A percentile compares a stretch with the other conserved stretches of the same genome.
phyloP scores from a whole-genome alignment of 2,797 vertebrate genomes.

The Myotis vivesi region DNA sequence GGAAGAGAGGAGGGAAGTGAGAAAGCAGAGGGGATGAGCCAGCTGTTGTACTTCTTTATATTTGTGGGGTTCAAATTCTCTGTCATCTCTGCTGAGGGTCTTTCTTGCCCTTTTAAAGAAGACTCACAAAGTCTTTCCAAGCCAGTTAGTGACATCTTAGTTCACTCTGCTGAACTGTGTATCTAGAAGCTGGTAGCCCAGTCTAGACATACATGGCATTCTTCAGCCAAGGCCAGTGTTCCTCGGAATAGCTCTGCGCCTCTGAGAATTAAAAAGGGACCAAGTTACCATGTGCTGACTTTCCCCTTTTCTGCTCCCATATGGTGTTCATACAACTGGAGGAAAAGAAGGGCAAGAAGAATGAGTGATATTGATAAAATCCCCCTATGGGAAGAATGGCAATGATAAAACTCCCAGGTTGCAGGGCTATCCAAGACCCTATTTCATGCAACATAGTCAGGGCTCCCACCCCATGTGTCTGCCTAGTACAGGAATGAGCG shows the following conservation, averaged over 20 bases:
- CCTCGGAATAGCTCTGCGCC: neutral
- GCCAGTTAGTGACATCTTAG: neutral
- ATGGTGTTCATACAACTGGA: neutral
- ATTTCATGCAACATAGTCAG: neutral
- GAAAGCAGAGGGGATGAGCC: neutral
- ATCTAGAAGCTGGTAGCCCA: neutral
- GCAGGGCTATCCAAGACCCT: neutral
- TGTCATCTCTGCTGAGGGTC: neutral
- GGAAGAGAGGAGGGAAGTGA: neutral
- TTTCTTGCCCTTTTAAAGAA: neutral
- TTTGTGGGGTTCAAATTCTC: neutral
- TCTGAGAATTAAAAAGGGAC: conserved; percentile 29
- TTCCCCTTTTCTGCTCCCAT: neutral
- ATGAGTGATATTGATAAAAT: neutral
- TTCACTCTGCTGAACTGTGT: neutral
- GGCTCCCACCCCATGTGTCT: neutral
- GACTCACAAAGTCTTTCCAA: neutral
- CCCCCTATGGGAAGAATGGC: neutral
- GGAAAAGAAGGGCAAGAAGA: neutral
- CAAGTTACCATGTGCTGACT: neutral
- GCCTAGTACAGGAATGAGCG: neutral
- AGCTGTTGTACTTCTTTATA: neutral
- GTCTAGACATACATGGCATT: neutral
- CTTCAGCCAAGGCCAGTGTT: neutral
- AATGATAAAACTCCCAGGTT: neutral